Evolutionary conservation across 64 coral and sea anemone species (phyloP), one percentile per base, ranked within the genome.

Genomic region (Catalaphyllia jardinei): DNA sequence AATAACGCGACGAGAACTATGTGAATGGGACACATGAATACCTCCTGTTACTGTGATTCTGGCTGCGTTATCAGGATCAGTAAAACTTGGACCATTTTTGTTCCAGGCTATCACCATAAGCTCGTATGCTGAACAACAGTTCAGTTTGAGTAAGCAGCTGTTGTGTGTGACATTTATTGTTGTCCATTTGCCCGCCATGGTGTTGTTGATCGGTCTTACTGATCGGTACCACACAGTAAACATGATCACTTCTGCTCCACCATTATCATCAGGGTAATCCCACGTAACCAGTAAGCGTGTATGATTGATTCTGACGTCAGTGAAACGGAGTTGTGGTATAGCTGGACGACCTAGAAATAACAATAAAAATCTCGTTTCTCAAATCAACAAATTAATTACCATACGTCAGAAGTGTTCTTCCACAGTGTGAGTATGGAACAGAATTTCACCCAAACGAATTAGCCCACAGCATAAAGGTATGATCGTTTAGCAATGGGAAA

Each of bases 21-120:
- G 42, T 46, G 5, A 46, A 46, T 4, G 42, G 42, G 4, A 46
- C 42, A 46, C 42, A 46, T 46, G 46, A 15, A 9, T 81, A 81
- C 79, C 79, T 81, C 28, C 62, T 29, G 62, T 10, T 14, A 81
- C 79, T 22, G 79, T 62, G 51, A 81, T 22, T 31, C 28, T 81
- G 1, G 79, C 57, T 19, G 79, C 79, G 1, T 62, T 81, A 29
- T 62, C 59, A 18, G 79, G 79, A 62, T 81, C 79, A 61, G 54
- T 28, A 29, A 62, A 60, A 20, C 79, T 81, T 16, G 25, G 54
- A 62, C 79, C 54, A 30, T 81, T 61, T 62, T 10, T 62, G 17
- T 81, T 81, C 79, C 79, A 81, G 18, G 79, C 79, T 61, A 59
- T 81, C 1, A 81, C 79, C 79, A 81, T 81, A 28, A 81, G 62